Evolutionary conservation across 2,113 vertebrate genomes (phyloP).

Genomic region (Corvus hawaiiensis): DNA sequence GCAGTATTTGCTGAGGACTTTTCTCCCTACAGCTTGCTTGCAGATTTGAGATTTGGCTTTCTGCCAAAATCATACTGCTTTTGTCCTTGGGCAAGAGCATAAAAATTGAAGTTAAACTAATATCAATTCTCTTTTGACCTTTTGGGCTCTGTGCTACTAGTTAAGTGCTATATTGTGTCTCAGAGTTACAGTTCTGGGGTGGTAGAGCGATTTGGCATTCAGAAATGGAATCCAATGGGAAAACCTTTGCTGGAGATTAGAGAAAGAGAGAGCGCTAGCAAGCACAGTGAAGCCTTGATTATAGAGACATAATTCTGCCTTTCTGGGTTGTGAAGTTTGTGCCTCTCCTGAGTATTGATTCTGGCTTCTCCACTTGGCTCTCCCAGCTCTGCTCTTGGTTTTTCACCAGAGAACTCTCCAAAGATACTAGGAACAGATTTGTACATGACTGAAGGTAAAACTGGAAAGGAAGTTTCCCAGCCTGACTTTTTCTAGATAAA

Average conservation of each 20-base stretch:
- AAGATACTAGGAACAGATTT: neutral
- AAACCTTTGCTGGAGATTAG: neutral
- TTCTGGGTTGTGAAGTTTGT: neutral
- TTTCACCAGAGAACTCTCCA: neutral
- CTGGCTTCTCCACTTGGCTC: conserved; percentile 1
- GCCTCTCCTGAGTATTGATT: neutral
- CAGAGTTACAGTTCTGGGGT: neutral
- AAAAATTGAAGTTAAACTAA: conserved; percentile 50
- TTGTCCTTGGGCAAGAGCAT: conserved; percentile 28
- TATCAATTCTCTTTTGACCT: conserved; percentile 35
- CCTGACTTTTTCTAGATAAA: neutral
- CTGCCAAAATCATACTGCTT: conserved; percentile 19
- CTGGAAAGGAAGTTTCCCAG: neutral
- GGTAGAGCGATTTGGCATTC: neutral
- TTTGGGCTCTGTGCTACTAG: neutral
- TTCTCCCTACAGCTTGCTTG: neutral
- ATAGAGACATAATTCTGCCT: neutral
- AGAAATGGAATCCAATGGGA: neutral
- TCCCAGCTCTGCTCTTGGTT: neutral
- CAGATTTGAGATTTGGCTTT: conserved; percentile 25
- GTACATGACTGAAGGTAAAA: neutral
- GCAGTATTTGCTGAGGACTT: neutral
- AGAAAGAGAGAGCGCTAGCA: neutral
- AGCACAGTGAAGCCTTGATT: neutral
- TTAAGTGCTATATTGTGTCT: neutral